A percentile compares a stretch with the other conserved stretches of the same genome.
Evolutionary conservation across 2,797 vertebrate genomes (phyloP).

Genomic region (Hippoglossus hippoglossus): DNA sequence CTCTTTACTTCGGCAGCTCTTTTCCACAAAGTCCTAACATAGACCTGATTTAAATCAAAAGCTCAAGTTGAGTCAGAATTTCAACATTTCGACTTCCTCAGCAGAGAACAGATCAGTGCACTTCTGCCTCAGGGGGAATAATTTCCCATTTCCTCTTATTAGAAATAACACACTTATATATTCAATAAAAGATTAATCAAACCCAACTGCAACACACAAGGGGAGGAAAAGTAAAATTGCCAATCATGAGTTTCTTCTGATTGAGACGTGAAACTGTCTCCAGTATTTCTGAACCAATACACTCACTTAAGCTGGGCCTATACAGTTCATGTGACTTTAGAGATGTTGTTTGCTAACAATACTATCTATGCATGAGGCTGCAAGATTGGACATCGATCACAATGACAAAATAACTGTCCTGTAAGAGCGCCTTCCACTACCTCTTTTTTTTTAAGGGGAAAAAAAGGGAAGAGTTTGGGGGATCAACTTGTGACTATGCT

Average conservation of each 20-base stretch:
- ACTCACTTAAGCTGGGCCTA: too few relatives aligned
- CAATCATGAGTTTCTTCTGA: background rate
- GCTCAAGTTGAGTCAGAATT: conserved; percentile 2
- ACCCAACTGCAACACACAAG: conserved; percentile 14
- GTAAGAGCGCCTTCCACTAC: too few relatives aligned
- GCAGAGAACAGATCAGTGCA: conserved; percentile 28
- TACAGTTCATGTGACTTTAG: too few relatives aligned
- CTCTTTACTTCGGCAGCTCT: background rate
- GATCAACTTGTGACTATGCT: too few relatives aligned
- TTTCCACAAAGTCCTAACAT: background rate
- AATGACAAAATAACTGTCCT: too few relatives aligned
- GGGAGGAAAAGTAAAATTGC: background rate
- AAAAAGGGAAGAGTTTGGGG: too few relatives aligned
- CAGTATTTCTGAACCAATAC: background rate
- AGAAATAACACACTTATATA: background rate
- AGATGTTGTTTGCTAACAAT: too few relatives aligned
- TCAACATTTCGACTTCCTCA: conserved; percentile 6
- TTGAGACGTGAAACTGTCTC: too few relatives aligned
- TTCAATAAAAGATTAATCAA: conserved; percentile 11
- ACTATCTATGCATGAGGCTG: too few relatives aligned
- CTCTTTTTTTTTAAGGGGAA: too few relatives aligned
- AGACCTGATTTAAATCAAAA: conserved; percentile 10
- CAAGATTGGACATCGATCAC: too few relatives aligned
- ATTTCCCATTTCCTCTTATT: conserved; percentile 30
- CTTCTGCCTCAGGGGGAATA: conserved; percentile 1